These are phyloP conservation scores for Polydrusus tereticollis DNA, from an alignment of 2,888 invertebrate genomes.

Conservation along the genomic window DNA sequence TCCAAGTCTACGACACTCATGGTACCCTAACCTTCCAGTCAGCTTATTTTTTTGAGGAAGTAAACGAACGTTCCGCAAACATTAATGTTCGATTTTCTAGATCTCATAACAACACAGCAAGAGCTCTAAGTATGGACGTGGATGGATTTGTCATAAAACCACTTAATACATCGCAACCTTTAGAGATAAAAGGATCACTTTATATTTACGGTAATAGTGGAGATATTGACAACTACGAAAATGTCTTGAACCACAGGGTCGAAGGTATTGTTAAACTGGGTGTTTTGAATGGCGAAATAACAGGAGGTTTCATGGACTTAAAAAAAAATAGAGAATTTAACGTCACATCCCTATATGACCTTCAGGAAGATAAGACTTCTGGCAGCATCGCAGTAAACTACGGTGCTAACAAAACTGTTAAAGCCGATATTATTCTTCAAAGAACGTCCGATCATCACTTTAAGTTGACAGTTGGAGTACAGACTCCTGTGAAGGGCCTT, in stretches of 20 bases:
- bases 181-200: constrained; percentile 54
- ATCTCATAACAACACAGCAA: constrained; percentile 73
- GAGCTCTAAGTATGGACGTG: constrained; percentile 69
- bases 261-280: constrained; percentile 75
- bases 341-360: constrained; percentile 64
- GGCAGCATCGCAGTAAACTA: constrained; percentile 59
- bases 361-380: constrained; percentile 54
- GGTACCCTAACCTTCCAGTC: constrained; percentile 60
- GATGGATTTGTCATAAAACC: constrained; percentile 62
- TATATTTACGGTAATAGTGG: constrained; percentile 58
- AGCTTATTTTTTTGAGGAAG: constrained; percentile 62
- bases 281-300: constrained; percentile 73
- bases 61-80: constrained; percentile 69
- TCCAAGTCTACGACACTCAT: constrained; percentile 62
- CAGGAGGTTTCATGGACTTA: constrained; percentile 57
- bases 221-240: no score
- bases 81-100: constrained; percentile 67
- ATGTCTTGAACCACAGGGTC: constrained; percentile 76
- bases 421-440: constrained; percentile 58
- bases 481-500: constrained; percentile 67
- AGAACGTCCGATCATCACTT: constrained; percentile 62
- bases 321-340: constrained; percentile 65
- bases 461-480: constrained; percentile 66
- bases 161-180: constrained; percentile 47
- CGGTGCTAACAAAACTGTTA: constrained; percentile 64